These are phyloP conservation scores for Odontamblyopus rebecca DNA, from an alignment of 2,797 vertebrate species.

Conservation along the genomic window DNA sequence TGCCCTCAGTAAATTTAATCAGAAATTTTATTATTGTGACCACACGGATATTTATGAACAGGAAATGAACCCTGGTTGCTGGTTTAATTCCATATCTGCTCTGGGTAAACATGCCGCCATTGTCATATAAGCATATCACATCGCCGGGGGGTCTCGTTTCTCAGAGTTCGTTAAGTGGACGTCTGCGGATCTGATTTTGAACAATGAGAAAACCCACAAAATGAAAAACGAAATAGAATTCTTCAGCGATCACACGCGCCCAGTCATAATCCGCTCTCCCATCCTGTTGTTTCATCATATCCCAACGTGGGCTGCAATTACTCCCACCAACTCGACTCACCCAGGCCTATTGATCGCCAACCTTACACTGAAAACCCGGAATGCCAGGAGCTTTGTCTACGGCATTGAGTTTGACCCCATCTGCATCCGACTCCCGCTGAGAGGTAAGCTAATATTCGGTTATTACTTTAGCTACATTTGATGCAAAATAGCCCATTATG, in stretches of 20 bases:
- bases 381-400: conserved; percentile 41
- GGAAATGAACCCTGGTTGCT: background rate
- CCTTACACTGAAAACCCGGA: conserved; percentile 14
- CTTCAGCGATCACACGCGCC: conserved; percentile 18
- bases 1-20: no score
- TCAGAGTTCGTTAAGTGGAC: background rate
- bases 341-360: conserved; percentile 33
- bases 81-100: background rate
- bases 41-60: background rate
- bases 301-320: conserved; percentile 42
- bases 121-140: background rate
- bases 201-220: conserved; percentile 16
- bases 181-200: background rate
- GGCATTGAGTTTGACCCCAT: conserved; percentile 44
- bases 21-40: no score
- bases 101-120: background rate
- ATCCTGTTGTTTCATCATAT: conserved; percentile 32
- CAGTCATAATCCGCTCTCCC: conserved; percentile 15
- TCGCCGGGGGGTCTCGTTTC: background rate
- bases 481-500: conserved; percentile 59
- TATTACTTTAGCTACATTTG: conserved; percentile 58
- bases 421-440: conserved; percentile 42
- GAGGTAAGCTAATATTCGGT: conserved; percentile 63
- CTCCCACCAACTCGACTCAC: conserved; percentile 24
- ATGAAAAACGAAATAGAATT: conserved; percentile 29